These are phyloP conservation scores for Todus mexicanus DNA, from an alignment of 2,797 vertebrate genomes.

Conservation along the genomic window DNA sequence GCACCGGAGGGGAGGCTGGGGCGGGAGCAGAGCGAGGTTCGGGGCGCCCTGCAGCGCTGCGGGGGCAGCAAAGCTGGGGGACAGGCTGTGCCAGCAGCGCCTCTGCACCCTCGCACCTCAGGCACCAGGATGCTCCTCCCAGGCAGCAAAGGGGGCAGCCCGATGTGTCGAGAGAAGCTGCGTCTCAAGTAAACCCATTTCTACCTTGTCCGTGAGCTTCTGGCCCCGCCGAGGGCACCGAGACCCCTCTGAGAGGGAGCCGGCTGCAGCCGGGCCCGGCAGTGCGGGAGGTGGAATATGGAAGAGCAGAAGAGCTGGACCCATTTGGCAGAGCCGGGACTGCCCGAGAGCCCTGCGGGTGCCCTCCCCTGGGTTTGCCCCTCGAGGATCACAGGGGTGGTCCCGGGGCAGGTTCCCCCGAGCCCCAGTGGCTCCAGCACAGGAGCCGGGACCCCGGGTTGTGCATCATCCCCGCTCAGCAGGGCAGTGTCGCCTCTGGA, in stretches of 20 bases:
- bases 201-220: neutral
- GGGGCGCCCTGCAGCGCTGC: neutral
- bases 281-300: rapidly evolving
- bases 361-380: neutral
- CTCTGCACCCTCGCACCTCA: rapidly evolving
- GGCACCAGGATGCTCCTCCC: neutral
- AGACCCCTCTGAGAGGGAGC: neutral
- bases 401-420: neutral
- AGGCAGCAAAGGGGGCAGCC: neutral
- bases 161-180: neutral
- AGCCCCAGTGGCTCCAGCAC: neutral
- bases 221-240: neutral
- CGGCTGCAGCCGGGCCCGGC: neutral
- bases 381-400: rapidly evolving
- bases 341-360: neutral
- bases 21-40: neutral
- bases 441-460: neutral
- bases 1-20: neutral
- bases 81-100: rapidly evolving
- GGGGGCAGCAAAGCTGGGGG: neutral
- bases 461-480: neutral
- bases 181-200: neutral
- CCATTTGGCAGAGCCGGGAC: neutral
- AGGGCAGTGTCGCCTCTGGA: neutral
- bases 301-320: neutral